Conservation (phyloP, 2,888 invertebrate species). For the Tetanocera ferruginea region DNA sequence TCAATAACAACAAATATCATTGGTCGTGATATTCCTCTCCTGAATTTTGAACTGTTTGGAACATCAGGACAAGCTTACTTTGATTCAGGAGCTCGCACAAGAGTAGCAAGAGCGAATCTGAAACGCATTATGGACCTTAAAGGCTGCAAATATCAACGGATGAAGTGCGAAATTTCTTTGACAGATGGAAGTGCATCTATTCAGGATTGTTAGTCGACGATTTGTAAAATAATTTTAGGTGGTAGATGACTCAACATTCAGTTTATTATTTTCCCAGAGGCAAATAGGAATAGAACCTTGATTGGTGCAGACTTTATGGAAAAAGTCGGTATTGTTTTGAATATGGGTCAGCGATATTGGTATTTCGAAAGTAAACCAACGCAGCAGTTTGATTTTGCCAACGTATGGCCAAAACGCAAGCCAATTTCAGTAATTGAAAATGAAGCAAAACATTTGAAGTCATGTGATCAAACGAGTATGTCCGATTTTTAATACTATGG, state of each 20-base stretch:
- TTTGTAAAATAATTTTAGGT: conserved; percentile 41
- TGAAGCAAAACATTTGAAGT: too few species aligned
- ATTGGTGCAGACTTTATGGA: conserved; percentile 45
- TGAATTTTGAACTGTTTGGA: conserved; percentile 41
- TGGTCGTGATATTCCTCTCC: neutral
- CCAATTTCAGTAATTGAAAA: too few species aligned
- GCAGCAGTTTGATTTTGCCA: too few species aligned
- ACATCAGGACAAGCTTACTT: conserved; percentile 45
- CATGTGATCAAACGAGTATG: too few species aligned
- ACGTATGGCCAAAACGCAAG: too few species aligned
- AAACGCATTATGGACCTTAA: conserved; percentile 39
- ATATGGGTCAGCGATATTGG: conserved; percentile 47
- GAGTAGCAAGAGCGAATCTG: too few species aligned
- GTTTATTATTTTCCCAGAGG: conserved; percentile 44
- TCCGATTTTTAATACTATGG: too few species aligned
- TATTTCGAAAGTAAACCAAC: conserved; percentile 37
- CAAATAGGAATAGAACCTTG: conserved; percentile 39
- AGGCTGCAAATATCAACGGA: conserved; percentile 26
- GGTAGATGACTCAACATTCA: conserved; percentile 41
- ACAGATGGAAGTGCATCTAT: conserved; percentile 37
- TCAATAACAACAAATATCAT: neutral
- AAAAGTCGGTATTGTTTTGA: conserved; percentile 42
- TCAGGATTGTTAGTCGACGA: conserved; percentile 35
- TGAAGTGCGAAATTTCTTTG: conserved; percentile 24
- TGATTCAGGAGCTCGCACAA: conserved; percentile 45